Evolutionary conservation across 2,113 vertebrate species (phyloP), one percentile per base, ranked within the genome.

Genomic region (Fulica atra): DNA sequence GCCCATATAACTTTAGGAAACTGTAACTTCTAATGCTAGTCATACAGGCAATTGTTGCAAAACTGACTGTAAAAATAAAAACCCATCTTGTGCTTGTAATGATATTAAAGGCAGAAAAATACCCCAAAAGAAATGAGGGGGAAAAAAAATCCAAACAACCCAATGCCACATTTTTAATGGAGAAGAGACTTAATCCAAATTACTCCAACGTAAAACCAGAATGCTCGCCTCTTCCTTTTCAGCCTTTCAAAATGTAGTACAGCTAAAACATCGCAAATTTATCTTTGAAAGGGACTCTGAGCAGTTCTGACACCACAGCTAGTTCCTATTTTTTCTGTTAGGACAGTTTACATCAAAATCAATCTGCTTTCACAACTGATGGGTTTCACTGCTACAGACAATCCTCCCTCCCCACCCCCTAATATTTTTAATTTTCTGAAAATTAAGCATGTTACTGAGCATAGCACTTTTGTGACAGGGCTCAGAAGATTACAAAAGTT

Each of bases 351-450:
- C 4, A 88, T 76, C 31, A 73, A 94, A 96, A 95, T 76, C 88
- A 94, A 93, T 94, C 57, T 46, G 72, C 70, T 77, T 88, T 88
- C 68, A 83, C 48, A 93, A 83, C 23, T 70, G 38, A 96, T 85
- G 63, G 61, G 36, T 64, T 95, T 93, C n/a, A 56, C 79, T 53
- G 77, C 64, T 74, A 51, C 40, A 81, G 36, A 44, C 29, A 91
- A 57, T 46, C 44, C 29, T 28, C 26, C 26, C 46, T 29, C 50
- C 25, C n/a, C 44, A 35, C 44, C 13, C 12, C 12, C 2, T 31
- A 23, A 44, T 64, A 76, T 89, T 85, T 71, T 68, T 38, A 35
- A 25, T 91, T 73, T 83, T 87, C 72, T 16, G 65, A 84, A 92
- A 96, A 95, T 28, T 70, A 73, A 86, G 31, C 16, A 3, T 26